Evolutionary conservation across 2,113 vertebrate species (phyloP), one percentile per base, ranked within the genome.

Genomic region (Dicrurus megarhynchus): DNA sequence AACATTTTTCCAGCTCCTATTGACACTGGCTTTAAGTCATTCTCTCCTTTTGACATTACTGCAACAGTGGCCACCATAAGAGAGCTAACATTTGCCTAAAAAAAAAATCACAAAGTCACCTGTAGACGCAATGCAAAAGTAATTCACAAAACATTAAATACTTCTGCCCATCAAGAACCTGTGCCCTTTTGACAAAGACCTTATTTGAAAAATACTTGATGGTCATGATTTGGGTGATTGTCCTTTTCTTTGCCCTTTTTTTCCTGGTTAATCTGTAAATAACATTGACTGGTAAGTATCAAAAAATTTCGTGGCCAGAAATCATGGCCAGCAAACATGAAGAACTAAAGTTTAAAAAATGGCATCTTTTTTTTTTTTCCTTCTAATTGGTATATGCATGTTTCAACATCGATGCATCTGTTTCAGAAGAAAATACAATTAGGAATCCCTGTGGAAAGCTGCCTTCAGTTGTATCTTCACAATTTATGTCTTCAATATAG

Each of bases 321-420:
- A 74, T 24, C 3, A 23, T 1, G 2, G 26, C 3, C 52, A 64
- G 16, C 39, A 61, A 76, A 85, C 15, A 82, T 20, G 27, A 90
- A 60, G n/a, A 85, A 22, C 1, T 52, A 22, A 35, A 60, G 11
- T 56, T 64, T 32, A 20, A 79, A 65, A 89, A 64, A 53, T 5
- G 1, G 1, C 11, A 71, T 16, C 1, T 2, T 10, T 22, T 55
- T 74, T 46, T 63, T 67, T 23, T 24, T 15, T 0, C n/a, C 7
- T 46, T 19, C 18, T 57, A 60, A 30, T 30, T 71, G 5, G 27
- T 1, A 0, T 68, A 55, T 39, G 37, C 4, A 35, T 4, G 3
- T 39, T 52, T 73, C 28, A 69, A 42, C 15, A 41, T 8, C 10
- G 6, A 44, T 80, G 41, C 10, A 68, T 28, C 24, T 74, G 14